Conservation (phyloP, 2,797 vertebrate species). For the Pyrocephalus nanus region DNA sequence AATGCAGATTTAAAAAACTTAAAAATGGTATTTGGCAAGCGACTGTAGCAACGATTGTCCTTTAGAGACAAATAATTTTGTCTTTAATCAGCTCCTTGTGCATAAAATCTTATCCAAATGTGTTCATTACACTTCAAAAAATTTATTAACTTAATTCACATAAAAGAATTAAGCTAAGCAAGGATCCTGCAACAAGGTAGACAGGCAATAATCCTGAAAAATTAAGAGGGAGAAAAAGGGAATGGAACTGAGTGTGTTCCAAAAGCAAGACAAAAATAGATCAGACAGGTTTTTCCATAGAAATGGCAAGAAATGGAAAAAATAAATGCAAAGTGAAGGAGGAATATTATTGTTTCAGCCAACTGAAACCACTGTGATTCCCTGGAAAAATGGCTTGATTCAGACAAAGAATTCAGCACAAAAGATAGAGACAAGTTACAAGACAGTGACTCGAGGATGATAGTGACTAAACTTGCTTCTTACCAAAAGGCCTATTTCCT, state of each 20-base stretch:
- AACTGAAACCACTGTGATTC: background rate
- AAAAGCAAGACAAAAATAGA: background rate
- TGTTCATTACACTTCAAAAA: background rate
- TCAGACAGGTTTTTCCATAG: background rate
- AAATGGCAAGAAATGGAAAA: background rate
- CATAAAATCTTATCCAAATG: background rate
- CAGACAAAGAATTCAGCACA: background rate
- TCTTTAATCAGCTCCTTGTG: background rate
- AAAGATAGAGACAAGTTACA: background rate
- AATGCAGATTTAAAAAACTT: background rate
- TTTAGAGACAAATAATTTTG: background rate
- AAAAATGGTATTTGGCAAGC: background rate
- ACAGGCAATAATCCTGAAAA: background rate
- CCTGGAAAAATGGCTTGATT: background rate
- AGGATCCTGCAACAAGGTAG: background rate
- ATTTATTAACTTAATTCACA: background rate
- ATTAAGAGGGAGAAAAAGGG: background rate
- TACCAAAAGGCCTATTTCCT: background rate
- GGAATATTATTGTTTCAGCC: background rate
- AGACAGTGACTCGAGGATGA: background rate
- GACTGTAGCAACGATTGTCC: background rate
- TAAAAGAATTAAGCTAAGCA: background rate
- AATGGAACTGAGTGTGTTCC: background rate
- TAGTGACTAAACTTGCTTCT: background rate
- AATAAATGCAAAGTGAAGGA: background rate